Evolutionary conservation across 2,113 vertebrate species (phyloP), one percentile per base, ranked within the genome.

Genomic region (Rostratula benghalensis): DNA sequence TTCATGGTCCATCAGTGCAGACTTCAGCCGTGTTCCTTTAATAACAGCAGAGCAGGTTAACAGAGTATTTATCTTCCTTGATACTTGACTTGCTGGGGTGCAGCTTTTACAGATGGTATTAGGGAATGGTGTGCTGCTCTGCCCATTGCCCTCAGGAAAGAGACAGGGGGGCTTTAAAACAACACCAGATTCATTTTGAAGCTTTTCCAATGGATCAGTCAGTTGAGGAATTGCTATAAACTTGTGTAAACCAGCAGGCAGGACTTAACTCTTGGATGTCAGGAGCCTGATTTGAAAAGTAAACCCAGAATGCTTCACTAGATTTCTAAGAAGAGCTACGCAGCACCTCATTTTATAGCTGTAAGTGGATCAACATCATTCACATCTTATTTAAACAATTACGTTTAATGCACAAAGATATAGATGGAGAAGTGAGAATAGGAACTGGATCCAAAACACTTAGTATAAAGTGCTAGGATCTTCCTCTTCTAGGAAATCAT

Each of bases 1-100:
- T 97, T 96, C 92, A 95, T 89, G 94, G 84, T 91, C 85, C 93
- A 85, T 89, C 94, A 86, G 35, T 59, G 48, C 41, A 93, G 83
- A 85, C 70, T 92, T 96, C 69, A 94, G 74, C 67, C 94, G 50
- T 4, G 9, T 73, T 93, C 69, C 69, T 92, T 73, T 90, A 92
- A 83, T 64, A 94, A 81, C 9, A 7, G 53, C 37, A 88, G 39
- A 88, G 30, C n/a, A 89, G 67, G 86, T 83, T 96, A 96, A 84
- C 89, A 90, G 73, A 82, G 76, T 57, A 88, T 92, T 94, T 95
- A 77, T 95, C 90, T 94, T 94, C 64, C 74, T 51, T 86, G 78
- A 48, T 87, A 70, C 59, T 74, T 79, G 67, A 37, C 64, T 96
- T 93, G 23, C 53, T 76, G 69, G 88, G 79, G 63, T 95, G 46